Base-by-base conservation (phyloP, 1,140 invertebrate species). In the Heliconius himera region DNA sequence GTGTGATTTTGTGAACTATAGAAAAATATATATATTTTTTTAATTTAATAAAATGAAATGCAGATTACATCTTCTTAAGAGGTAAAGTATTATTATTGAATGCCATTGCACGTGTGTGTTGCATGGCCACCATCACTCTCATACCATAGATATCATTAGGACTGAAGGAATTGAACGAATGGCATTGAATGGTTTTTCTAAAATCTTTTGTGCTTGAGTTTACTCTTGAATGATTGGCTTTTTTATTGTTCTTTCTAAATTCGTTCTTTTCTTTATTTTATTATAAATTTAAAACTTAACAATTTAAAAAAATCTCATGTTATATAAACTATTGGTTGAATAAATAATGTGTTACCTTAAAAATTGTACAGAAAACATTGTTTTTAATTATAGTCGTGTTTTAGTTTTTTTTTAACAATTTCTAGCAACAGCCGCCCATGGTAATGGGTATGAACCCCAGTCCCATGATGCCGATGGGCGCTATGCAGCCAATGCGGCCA, bases 371-470 rank as follows among this genome's bases (percentile, higher is more conserved):
- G 26, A 66, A 13, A 29, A 66, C 4, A 66, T 66, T 66, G 29
- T 66, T 66, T 26, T 11, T 29, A 66, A 66, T 66, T 29, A 66
- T 66, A 51, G 18, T 22, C 9, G 54, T 46, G 22, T 22, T 56
- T 22, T 56, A 22, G 54, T n/a, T 11, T 66, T 66, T 60, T 66
- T 73, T 78, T 74, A n/a, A 60, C 33, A 54, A 54, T 78, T 92
- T 90, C n/a, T 88, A 94, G 91, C 92, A 94, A 91, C 92, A 94
- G 85, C 90, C 89, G 84, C 83, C 87, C 82, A 90, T 94, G 92
- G 92, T 93, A 91, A 94, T 94, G 91, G 90, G 91, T 16, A 92
- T 92, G 88, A 89, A 84, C 36, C 85, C 88, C 33, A 81, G 88
- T 36, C 87, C 85, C 29, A 89, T 90, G 86, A 91, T 91, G 89